These are phyloP conservation scores for Gymnothorax javanicus DNA, from an alignment of 2,797 vertebrate species.

Conservation along the genomic window DNA sequence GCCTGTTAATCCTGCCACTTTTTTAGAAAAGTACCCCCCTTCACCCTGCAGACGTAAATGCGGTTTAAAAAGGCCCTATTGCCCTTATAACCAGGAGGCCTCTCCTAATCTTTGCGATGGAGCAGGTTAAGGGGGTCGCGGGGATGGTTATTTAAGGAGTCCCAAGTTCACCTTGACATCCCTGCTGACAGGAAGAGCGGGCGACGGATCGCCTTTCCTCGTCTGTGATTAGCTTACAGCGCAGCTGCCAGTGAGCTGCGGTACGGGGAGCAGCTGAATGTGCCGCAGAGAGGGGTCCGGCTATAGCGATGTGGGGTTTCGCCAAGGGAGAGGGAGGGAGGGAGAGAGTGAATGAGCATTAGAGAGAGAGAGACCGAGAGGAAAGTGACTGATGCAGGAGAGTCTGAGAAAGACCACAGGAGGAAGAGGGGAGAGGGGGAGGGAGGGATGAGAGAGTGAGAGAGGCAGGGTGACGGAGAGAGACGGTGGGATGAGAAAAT, in stretches of 20 bases:
- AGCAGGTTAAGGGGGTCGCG: conserved; percentile 47
- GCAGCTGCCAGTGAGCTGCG: conserved; percentile 69
- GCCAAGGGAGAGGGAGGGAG: conserved; percentile 11
- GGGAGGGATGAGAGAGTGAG: neutral
- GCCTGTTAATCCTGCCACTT: conserved; percentile 41
- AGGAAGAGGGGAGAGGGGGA: neutral
- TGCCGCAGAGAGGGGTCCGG: conserved; percentile 1
- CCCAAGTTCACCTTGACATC: conserved; percentile 80
- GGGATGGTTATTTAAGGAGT: conserved; percentile 73
- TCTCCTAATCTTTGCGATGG: conserved; percentile 56
- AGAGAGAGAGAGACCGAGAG: conserved; percentile 17
- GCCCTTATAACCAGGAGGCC: conserved; percentile 63
- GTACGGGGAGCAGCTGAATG: conserved; percentile 45
- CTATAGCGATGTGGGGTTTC: neutral
- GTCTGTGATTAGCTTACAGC: conserved; percentile 68
- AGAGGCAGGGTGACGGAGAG: neutral
- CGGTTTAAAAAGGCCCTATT: conserved; percentile 49
- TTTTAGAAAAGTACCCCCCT: conserved; percentile 34
- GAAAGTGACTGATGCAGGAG: conserved; percentile 12
- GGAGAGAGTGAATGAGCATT: conserved; percentile 20
- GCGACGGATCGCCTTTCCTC: conserved; percentile 73
- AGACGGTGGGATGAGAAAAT: conserved; percentile 8
- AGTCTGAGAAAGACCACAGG: conserved; percentile 17
- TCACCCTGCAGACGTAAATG: conserved; percentile 39
- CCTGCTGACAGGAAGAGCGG: conserved; percentile 76